Evolutionary conservation across 2,797 vertebrate genomes (phyloP).

Genomic region (Spinus olivaceus): DNA sequence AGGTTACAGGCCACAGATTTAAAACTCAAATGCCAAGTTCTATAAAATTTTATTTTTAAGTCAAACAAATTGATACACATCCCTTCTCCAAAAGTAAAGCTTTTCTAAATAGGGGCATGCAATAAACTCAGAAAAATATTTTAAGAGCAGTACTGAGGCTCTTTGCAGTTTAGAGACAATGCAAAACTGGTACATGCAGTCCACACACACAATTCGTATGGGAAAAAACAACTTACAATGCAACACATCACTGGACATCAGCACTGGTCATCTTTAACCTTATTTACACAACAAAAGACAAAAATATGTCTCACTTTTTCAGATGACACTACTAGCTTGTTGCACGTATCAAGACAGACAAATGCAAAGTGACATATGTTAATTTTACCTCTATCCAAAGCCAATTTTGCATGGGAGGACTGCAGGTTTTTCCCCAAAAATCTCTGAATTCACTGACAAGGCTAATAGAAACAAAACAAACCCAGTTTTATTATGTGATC

Average conservation of each 20-base stretch:
- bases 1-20: neutral
- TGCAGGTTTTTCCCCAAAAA: neutral
- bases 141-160: neutral
- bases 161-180: neutral
- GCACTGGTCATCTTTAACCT: neutral
- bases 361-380: neutral
- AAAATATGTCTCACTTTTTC: neutral
- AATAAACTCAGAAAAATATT: neutral
- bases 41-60: neutral
- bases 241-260: neutral
- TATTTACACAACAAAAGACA: neutral
- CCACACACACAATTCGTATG: accelerated
- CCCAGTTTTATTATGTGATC: neutral
- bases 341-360: neutral
- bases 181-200: neutral
- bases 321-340: neutral
- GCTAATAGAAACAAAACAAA: neutral
- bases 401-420: neutral
- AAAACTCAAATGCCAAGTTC: neutral
- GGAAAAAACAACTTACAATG: neutral
- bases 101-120: neutral
- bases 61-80: neutral
- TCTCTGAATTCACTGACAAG: neutral
- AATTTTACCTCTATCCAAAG: neutral
- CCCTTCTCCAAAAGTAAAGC: neutral